Base-by-base conservation (phyloP, 2,113 vertebrate genomes). In the Trichechus manatus region DNA sequence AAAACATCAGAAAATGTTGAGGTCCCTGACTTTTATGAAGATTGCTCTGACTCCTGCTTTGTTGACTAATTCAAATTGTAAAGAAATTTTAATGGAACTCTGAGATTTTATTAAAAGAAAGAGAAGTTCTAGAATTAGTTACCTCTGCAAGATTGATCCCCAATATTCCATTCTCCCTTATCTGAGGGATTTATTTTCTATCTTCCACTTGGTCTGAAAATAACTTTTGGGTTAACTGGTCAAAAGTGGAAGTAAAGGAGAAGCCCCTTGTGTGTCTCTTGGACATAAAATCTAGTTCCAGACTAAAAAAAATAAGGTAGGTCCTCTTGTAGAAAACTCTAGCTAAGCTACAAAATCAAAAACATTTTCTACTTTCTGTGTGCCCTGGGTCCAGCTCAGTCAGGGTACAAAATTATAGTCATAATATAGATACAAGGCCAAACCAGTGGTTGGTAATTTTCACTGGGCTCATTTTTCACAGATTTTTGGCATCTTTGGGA, bases 131-230 rank as follows among this genome's bases (percentile, higher is more conserved):
- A 27, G 11, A 33, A 63, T 1, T 27, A 56, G 4, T 68, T 87
- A 0, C 7, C 14, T 84, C 33, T 14, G 19, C 2, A 63, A 72
- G 63, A 39, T 1, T 36, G 33, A 64, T 70, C 10, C 33, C 39
- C 83, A 29, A 36, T 78, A 59, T 39, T 59, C 33, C 31, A 1
- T 81, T 14, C 8, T 64, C 64, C 22, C 31, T 81, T 56, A 31
- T 27, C 9, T 74, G 6, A 80, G 14, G 14, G 79, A n/a, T 64
- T 61, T 56, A 66, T 77, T 72, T 89, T 72, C 53, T 82, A 20
- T 80, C 19, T 85, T 9, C 19, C 42, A 50, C 81, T 82, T 79
- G 44, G 68, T 68, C 36, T 93, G 27, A 44, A 77, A 96, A 59
- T 47, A 9, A 23, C 20, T 61, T 20, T 61, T 22, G 59, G 1